Evolutionary conservation across 64 coral and sea anemone genomes (phyloP), one percentile per base, ranked within the genome.

Genomic region (Montipora foliosa): DNA sequence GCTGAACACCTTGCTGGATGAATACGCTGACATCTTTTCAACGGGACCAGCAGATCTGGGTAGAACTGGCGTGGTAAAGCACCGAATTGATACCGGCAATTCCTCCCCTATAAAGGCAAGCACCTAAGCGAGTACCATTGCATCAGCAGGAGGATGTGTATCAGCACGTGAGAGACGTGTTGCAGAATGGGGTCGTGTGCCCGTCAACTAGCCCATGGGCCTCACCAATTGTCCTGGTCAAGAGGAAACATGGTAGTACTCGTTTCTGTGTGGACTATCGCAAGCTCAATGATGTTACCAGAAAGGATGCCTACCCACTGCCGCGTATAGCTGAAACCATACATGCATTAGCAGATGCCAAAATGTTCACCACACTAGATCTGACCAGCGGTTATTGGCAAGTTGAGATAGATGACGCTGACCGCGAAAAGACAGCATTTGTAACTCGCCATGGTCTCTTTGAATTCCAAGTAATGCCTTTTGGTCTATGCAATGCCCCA

Each of bases 311-410:
- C 19, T 37, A 60, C 55, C 80, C n/a, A 12, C 51, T 44, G 0
- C 80, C 16, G 16, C 3, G 16, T 0, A 83, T 83, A 58, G 80
- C 62, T 20, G 19, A 83, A 12, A 60, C 52, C 19, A 8, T 83
- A 4, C 2, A 81, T 81, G 17, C 48, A 21, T 21, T 53, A 9
- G 25, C 60, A 45, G 62, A 67, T 51, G 29, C 60, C 5, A 44
- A 46, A 13, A 17, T 61, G 64, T 88, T 88, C 17, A 74, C 44
- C 4, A 88, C 85, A 5, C 29, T 78, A 19, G 74, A 89, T 15
- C 37, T 89, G 22, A 44, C 29, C 1, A 91, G 77, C 17, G 89
- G 89, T 48, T 91, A 91, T 70, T 91, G 86, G 86, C 86, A 75
- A 46, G 86, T 88, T 3, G 70, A 88, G 68, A 19, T 88, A 4